phyloP scores from a whole-genome alignment of 2,113 vertebrate species.

The Gavialis gangeticus region DNA sequence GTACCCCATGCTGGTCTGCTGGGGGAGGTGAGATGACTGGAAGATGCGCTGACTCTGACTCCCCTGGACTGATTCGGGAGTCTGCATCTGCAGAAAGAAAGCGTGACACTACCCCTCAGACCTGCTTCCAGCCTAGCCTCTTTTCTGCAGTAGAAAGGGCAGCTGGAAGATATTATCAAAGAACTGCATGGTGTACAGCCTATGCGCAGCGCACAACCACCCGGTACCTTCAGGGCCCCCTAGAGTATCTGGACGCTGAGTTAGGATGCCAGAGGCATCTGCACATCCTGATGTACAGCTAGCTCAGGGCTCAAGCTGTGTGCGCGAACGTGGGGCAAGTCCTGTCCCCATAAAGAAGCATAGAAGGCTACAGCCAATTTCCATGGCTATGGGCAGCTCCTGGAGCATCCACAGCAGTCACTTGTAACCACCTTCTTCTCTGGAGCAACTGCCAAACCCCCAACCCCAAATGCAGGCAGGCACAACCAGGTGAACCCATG shows the following conservation, averaged over 20 bases:
- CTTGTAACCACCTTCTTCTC: background rate
- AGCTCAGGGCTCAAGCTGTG: background rate
- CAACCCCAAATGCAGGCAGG: background rate
- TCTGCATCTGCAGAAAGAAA: constrained; percentile 79
- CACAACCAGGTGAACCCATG: background rate
- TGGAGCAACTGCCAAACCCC: background rate
- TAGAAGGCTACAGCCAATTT: background rate
- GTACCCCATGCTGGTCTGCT: constrained; percentile 79
- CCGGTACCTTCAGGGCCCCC: background rate
- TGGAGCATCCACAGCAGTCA: rapidly evolving
- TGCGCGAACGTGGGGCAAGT: rapidly evolving
- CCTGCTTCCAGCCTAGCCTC: rapidly evolving
- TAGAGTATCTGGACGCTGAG: background rate
- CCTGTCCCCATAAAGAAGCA: rapidly evolving
- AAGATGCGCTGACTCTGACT: constrained; percentile 73
- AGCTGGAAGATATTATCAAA: rapidly evolving
- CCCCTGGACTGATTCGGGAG: constrained; percentile 76
- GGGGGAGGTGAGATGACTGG: constrained; percentile 74
- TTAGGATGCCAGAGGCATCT: background rate
- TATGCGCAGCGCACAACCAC: background rate
- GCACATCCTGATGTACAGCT: background rate
- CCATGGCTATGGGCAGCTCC: background rate
- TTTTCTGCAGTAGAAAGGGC: background rate
- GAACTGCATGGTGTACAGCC: background rate
- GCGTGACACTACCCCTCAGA: background rate